Percentiles rank a stretch among this genome's conserved stretches.
Evolutionary conservation across 1,140 invertebrate genomes (phyloP).

Genomic region (Epicauta chinensis): DNA sequence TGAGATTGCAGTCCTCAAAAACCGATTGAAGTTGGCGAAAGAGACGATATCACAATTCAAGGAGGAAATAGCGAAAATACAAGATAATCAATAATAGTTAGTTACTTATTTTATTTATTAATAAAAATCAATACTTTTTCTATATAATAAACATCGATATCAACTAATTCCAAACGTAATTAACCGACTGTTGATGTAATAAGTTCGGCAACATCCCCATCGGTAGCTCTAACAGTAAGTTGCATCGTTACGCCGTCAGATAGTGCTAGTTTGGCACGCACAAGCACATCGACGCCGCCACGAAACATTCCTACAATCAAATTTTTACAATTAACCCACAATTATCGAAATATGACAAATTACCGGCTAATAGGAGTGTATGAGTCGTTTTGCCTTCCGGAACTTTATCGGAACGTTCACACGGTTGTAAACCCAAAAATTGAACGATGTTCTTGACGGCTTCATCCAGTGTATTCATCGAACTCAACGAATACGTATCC

Average conservation of each 20-base stretch:
- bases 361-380: conserved; percentile 70
- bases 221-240: conserved; percentile 56
- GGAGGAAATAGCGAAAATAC: conserved; percentile 71
- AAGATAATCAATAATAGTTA: conserved; percentile 43
- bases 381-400: conserved; percentile 79
- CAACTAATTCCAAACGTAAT: conserved; percentile 23
- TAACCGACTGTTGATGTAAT: conserved; percentile 82
- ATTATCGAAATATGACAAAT: too few species aligned
- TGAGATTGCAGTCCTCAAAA: conserved; percentile 82
- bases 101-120: not conserved
- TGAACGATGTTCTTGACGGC: conserved; percentile 82
- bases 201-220: conserved; percentile 72
- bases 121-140: not conserved
- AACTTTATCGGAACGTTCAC: conserved; percentile 80
- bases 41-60: conserved; percentile 88
- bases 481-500: conserved; percentile 84
- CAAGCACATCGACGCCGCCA: conserved; percentile 83
- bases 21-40: conserved; percentile 80
- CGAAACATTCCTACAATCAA: conserved; percentile 68
- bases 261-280: conserved; percentile 76
- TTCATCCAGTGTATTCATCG: conserved; percentile 73
- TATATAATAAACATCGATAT: conserved; percentile 1
- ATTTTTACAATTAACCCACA: conserved; percentile 9
- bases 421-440: conserved; percentile 83
- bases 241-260: conserved; percentile 70